Conservation (phyloP, 1,140 invertebrate genomes). For the Drosophila repletoides region DNA sequence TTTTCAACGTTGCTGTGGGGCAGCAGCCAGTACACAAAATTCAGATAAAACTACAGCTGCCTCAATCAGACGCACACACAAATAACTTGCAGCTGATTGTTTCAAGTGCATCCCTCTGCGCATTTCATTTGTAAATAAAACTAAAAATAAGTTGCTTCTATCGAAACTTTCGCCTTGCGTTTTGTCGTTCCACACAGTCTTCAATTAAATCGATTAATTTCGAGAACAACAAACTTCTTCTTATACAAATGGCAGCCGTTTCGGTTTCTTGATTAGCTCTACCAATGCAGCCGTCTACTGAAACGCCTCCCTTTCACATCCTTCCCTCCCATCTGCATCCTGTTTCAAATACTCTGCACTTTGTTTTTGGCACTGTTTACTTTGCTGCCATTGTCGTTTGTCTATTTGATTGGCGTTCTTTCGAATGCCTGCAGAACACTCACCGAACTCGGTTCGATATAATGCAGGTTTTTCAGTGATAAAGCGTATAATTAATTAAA, state of each 20-base stretch:
- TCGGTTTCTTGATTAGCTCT: slow-evolving; percentile 25
- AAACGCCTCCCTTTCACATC: no score
- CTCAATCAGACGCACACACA: slow-evolving; percentile 48
- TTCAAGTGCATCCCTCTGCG: slow-evolving; percentile 25
- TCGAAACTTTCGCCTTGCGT: slow-evolving; percentile 40
- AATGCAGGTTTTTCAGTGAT: no score
- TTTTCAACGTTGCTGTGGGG: slow-evolving; percentile 42
- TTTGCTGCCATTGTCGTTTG: not conserved
- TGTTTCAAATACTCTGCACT: not conserved
- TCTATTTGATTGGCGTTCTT: not conserved
- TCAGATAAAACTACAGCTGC: slow-evolving; percentile 20
- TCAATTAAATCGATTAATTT: slow-evolving; percentile 80
- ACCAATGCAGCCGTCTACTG: slow-evolving; percentile 18
- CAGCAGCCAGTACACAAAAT: slow-evolving; percentile 36
- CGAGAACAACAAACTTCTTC: slow-evolving; percentile 42
- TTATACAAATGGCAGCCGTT: slow-evolving; percentile 26
- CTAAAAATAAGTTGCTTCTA: slow-evolving; percentile 45
- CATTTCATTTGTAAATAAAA: slow-evolving; percentile 66
- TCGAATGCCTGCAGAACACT: not conserved
- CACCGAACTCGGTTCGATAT: no score
- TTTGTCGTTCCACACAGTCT: slow-evolving; percentile 31
- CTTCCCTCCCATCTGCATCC: not conserved
- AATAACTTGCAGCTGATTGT: slow-evolving; percentile 43
- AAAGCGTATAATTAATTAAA: no score
- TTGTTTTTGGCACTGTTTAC: not conserved